Base-by-base conservation (phyloP, 2,797 vertebrate genomes). In the Hyperoplus immaculatus region DNA sequence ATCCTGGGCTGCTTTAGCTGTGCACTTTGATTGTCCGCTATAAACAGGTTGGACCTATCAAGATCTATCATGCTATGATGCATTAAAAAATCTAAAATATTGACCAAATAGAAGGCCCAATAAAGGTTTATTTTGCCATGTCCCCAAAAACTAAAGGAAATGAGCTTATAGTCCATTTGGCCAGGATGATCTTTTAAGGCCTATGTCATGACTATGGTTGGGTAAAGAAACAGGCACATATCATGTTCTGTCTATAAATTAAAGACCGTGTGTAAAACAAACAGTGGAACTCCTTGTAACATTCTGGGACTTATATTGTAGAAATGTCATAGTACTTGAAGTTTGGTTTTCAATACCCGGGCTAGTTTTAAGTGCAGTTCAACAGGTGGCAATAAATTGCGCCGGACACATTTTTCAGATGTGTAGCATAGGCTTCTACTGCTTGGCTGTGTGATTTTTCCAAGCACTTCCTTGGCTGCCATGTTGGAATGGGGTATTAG, bases 401-500 rank as follows among this genome's bases (percentile, higher is more conserved):
- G 15, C 64, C 54, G 59, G 62, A 68, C 72, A 46, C 56, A 77
- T 80, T 83, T 57, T 85, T 46, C 71, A 84, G 42, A 88, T 80
- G 49, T 73, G 59, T 77, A 67, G 57, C 63, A 39, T 56, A 13
- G 70, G 29, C 64, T 78, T 77, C 60, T 61, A 50, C 63, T 85
- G 76, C 70, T 75, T 70, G 74, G 45, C 77, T 69, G 69, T 83
- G 72, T 41, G 72, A 72, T 87, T 81, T 87, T 81, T 78, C 29
- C 59, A 83, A 72, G 72, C 68, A 69, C 78, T 84, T 81, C 80
- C 72, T 29, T 80, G 77, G 75, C 86, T 91, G 87, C 80, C 87
- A 80, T 81, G 75, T 74, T 77, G 82, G 85, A 90, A 87, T 88
- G 63, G 82, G 77, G 87, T 81, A 79, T 86, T 86, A 84, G 82